A percentile compares a stretch with the other conserved stretches of the same genome.
Conservation (phyloP, 2,797 vertebrate genomes). For the Tauraco hartlaubi region DNA sequence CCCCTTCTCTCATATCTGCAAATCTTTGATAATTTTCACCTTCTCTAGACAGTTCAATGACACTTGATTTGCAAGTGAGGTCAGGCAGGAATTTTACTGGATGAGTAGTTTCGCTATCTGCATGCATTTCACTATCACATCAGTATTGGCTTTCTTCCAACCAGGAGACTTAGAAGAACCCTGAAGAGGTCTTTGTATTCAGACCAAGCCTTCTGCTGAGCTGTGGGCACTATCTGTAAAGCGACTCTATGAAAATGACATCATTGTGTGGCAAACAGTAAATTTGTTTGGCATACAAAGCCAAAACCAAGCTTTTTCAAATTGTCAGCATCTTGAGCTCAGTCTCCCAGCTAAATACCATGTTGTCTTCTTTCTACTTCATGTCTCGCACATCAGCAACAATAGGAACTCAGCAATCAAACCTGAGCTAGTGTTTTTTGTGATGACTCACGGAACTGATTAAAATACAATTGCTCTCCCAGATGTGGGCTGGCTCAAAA, state of each 20-base stretch:
- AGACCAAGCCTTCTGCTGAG: constrained; percentile 10
- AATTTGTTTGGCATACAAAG: neutral
- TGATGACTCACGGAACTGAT: constrained; percentile 38
- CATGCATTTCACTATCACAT: neutral
- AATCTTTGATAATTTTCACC: neutral
- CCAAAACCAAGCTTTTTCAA: constrained; percentile 4
- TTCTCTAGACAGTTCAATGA: neutral
- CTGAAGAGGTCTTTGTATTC: neutral
- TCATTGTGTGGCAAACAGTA: neutral
- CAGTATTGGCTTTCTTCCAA: neutral
- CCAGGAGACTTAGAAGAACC: neutral
- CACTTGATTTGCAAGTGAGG: neutral
- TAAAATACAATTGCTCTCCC: constrained; percentile 23
- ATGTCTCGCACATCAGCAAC: constrained; percentile 3
- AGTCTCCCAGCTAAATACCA: constrained; percentile 25
- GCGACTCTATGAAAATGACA: constrained; percentile 1
- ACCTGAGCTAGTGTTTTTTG: constrained; percentile 19
- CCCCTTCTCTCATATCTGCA: neutral
- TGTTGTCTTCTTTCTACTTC: neutral
- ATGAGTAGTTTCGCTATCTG: neutral
- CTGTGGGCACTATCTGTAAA: constrained; percentile 1
- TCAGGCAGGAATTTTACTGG: neutral
- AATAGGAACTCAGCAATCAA: neutral
- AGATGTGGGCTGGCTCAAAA: constrained; percentile 10
- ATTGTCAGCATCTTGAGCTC: constrained; percentile 44